phyloP scores from a whole-genome alignment of 2,113 vertebrate species.

The Vireo altiloquus region DNA sequence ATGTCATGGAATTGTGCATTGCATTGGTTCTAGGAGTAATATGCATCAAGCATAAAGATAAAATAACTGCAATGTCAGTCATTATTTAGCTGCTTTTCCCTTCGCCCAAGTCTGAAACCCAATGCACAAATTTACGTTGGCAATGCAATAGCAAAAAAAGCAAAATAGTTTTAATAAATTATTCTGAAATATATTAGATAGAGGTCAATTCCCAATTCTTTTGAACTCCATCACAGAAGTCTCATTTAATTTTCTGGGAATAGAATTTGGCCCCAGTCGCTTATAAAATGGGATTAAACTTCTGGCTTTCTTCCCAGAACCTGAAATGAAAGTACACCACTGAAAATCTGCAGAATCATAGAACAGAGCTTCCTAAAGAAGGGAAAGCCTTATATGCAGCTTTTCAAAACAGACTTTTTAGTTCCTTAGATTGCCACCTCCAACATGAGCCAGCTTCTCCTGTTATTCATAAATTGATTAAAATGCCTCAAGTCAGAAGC shows the following conservation, averaged over 20 bases:
- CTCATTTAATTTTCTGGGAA: conserved; percentile 52
- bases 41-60: not conserved
- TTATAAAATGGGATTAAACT: conserved; percentile 45
- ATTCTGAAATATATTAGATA: conserved; percentile 31
- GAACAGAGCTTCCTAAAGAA: not conserved
- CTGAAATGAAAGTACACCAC: not conserved
- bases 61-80: not conserved
- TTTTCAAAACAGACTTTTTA: not conserved
- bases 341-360: not conserved
- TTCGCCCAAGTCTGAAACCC: not conserved
- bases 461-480: conserved; percentile 47
- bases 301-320: conserved; percentile 44
- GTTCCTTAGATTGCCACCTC: not conserved
- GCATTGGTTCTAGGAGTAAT: not conserved
- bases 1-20: not conserved
- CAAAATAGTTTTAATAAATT: conserved; percentile 43
- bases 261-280: not conserved
- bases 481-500: conserved; percentile 31
- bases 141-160: not conserved
- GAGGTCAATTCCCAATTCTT: conserved; percentile 49
- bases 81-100: conserved; percentile 17
- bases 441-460: not conserved
- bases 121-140: not conserved
- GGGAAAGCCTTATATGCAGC: not conserved
- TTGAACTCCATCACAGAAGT: conserved; percentile 14